Evolutionary conservation across 2,888 invertebrate genomes (phyloP).

Genomic region (Stratiomys singularior): DNA sequence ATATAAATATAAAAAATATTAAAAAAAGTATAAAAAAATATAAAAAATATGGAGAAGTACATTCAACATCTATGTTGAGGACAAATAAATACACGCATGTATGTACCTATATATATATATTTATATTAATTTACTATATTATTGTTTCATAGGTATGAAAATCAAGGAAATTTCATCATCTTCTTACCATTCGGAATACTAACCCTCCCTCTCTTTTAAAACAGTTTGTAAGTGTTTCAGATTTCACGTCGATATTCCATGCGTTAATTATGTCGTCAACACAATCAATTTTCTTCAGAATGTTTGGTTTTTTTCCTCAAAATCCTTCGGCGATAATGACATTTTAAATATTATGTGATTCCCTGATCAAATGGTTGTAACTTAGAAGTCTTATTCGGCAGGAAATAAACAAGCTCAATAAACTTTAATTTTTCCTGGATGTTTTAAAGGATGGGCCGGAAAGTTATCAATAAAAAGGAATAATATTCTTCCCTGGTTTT

Average conservation of each 20-base stretch:
- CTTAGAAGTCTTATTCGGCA: neutral
- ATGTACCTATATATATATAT: no score
- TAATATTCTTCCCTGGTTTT: neutral
- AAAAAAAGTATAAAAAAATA: no score
- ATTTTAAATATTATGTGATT: constrained; percentile 10
- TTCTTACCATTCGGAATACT: constrained; percentile 13
- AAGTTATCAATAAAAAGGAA: constrained; percentile 11
- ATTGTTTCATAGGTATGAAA: constrained; percentile 3
- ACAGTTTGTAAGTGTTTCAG: constrained; percentile 8
- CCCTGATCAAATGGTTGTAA: constrained; percentile 27
- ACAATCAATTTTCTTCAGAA: constrained; percentile 12
- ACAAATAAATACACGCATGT: no score
- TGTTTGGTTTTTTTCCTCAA: neutral
- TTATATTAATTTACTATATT: no score
- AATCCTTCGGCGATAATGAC: neutral
- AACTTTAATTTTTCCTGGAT: constrained; percentile 20
- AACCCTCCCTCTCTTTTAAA: neutral
- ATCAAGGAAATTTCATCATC: constrained; percentile 19
- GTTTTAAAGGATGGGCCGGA: neutral
- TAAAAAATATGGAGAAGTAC: no score
- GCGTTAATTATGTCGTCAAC: constrained; percentile 1
- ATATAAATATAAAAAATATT: no score
- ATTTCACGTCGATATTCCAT: constrained; percentile 23
- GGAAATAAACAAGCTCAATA: neutral
- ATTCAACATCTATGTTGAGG: no score